Percentiles rank a stretch among this genome's conserved stretches.
Evolutionary conservation across 2,113 vertebrate species (phyloP).

Genomic region (Labeo catla): DNA sequence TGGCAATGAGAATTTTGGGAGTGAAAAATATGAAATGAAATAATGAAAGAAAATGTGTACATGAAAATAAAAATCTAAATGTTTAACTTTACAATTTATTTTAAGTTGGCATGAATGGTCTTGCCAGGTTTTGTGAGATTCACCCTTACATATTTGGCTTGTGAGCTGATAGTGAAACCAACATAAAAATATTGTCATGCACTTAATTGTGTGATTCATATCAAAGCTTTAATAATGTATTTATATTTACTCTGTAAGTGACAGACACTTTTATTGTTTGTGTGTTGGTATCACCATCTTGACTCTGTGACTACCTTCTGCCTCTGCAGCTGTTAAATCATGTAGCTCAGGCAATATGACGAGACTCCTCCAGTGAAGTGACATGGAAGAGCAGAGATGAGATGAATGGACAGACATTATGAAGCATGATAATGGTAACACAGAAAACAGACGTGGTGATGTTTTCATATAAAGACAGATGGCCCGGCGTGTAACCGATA

Average conservation of each 20-base stretch:
- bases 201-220: too few relatives aligned
- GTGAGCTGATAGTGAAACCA: too few relatives aligned
- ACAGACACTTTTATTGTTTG: background rate
- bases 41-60: too few relatives aligned
- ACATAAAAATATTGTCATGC: too few relatives aligned
- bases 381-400: constrained; percentile 26
- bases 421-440: constrained; percentile 42
- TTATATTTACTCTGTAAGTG: background rate
- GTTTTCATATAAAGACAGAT: constrained; percentile 23
- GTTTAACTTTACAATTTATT: too few relatives aligned
- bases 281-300: background rate
- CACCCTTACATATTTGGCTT: too few relatives aligned
- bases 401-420: constrained; percentile 41
- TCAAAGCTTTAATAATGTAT: background rate
- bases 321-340: constrained; percentile 17
- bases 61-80: too few relatives aligned
- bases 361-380: constrained; percentile 26
- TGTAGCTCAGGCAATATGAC: constrained; percentile 29
- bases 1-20: too few relatives aligned
- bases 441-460: background rate
- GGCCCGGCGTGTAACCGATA: constrained; percentile 25
- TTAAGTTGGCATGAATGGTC: too few relatives aligned
- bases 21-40: too few relatives aligned
- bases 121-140: too few relatives aligned
- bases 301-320: constrained; percentile 4